Percentiles rank a stretch among this genome's conserved stretches.
These are phyloP conservation scores for Acanthornis magna DNA, from an alignment of 2,797 vertebrate species.

Conservation along the genomic window DNA sequence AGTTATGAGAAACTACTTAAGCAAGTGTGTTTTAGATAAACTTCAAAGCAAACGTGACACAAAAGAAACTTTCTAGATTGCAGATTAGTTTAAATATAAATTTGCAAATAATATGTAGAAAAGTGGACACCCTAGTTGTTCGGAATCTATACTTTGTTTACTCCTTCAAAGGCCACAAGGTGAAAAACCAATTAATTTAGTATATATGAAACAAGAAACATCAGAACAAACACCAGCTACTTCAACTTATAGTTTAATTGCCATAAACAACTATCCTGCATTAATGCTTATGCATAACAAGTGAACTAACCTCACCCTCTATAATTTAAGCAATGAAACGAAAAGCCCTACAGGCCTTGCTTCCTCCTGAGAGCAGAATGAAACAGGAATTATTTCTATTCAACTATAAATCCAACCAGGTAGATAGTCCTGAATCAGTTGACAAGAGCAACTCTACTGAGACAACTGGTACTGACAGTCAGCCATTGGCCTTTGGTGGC, in stretches of 20 bases:
- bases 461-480: background rate
- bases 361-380: background rate
- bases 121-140: background rate
- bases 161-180: background rate
- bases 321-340: background rate
- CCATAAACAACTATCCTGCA: background rate
- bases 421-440: background rate
- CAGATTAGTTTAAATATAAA: background rate
- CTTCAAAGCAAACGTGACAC: background rate
- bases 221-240: background rate
- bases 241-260: background rate
- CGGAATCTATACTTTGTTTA: background rate
- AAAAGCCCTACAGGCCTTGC: background rate
- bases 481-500: rapidly evolving
- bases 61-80: background rate
- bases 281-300: background rate
- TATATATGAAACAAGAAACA: background rate
- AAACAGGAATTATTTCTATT: background rate
- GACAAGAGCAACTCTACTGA: background rate
- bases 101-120: background rate
- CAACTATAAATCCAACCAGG: background rate
- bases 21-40: background rate
- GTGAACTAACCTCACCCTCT: background rate
- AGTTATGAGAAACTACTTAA: background rate
- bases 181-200: background rate